Evolutionary conservation across 1,140 invertebrate genomes (phyloP), one percentile per base, ranked within the genome.

Genomic region (Microvelia longipes): DNA sequence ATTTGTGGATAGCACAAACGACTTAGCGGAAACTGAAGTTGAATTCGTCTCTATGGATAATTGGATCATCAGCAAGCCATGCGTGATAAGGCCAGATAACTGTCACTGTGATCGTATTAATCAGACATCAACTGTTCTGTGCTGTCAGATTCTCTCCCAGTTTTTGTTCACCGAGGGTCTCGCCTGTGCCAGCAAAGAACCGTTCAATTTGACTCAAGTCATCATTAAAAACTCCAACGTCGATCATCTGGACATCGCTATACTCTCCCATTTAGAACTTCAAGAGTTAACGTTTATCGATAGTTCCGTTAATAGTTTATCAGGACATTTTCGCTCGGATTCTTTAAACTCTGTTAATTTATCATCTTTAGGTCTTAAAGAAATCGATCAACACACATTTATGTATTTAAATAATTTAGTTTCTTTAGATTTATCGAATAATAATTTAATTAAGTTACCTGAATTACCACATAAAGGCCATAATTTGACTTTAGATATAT

Each of bases 351-450:
- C 35, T 19, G 35, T 50, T 50, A 50, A 50, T 19, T 19, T 50
- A 5, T 50, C 35, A 19, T 50, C 35, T 50, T 19, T 50, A 5
- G 35, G 35, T 11, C 19, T 50, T 19, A 50, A 50, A 11, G 35
- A 11, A 50, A 50, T 5, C 35, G 35, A 50, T 19, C 35, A 50
- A 19, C 68, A 0, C 71, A 73, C 50, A 66, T 13, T 1, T 69
- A 70, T 1, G 61, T 71, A 2, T 24, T 28, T 2, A n/a, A n/a
- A n/a, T n/a, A 61, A 68, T 24, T 50, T 74, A 2, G 29, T 11
- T n/a, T 70, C 28, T 67, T 67, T 74, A 1, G 71, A 74, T 61
- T 24, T 74, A 2, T 71, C 70, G 24, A 68, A 66, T 13, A 74
- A 74, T 29, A 71, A 71, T 28, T 63, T 74, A 1, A 71, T 68